phyloP scores from a whole-genome alignment of 2,888 invertebrate genomes.

The Chloromyia formosa region DNA sequence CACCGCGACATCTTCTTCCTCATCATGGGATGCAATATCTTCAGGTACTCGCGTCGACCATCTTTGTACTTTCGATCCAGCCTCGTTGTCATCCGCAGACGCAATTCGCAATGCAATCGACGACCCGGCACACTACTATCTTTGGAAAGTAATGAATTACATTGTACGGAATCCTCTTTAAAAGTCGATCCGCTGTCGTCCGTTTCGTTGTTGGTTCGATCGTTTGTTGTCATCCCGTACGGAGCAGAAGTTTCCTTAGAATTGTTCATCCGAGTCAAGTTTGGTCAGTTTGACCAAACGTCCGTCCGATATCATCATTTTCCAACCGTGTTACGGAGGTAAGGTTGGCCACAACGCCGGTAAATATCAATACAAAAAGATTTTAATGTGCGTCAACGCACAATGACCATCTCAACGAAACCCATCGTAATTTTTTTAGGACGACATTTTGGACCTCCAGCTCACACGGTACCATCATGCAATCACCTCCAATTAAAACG shows the following conservation, averaged over 20 bases:
- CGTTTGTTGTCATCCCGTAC: conserved; percentile 20
- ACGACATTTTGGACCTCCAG: no score
- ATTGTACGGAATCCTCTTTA: conserved; percentile 35
- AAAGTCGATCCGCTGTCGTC: conserved; percentile 24
- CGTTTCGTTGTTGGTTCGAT: no score
- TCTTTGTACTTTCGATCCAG: neutral
- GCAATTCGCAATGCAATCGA: conserved; percentile 18
- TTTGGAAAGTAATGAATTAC: conserved; percentile 42
- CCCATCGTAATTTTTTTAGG: no score
- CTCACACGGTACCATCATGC: no score
- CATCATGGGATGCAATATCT: neutral
- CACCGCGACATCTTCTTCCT: conserved; percentile 25
- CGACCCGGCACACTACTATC: conserved; percentile 1
- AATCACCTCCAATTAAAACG: no score
- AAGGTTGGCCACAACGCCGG: no score
- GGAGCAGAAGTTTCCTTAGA: conserved; percentile 20
- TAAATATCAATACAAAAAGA: no score
- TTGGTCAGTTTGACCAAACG: neutral
- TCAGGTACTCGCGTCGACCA: neutral
- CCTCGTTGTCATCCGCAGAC: conserved; percentile 15
- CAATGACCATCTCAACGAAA: no score
- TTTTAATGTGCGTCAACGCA: no score
- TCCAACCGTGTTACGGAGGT: no score
- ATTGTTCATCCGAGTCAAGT: conserved; percentile 10
- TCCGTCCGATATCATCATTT: no score